These are phyloP conservation scores for Drosophila kurseongensis DNA, from an alignment of 1,140 invertebrate genomes.

Conservation along the genomic window DNA sequence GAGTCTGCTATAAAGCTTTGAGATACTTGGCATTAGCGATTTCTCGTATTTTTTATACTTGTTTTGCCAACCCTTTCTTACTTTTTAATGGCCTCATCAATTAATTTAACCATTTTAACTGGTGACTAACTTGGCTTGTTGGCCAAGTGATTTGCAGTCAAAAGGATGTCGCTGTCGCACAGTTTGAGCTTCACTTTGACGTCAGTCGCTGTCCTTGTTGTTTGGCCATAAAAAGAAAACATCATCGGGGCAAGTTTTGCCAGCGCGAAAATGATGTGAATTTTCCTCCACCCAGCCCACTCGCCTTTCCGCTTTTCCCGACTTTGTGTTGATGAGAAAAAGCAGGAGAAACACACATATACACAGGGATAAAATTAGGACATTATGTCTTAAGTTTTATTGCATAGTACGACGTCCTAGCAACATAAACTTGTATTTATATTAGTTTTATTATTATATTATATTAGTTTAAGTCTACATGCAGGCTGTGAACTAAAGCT, in stretches of 20 bases:
- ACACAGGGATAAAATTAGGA: conserved; percentile 1
- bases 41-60: neutral
- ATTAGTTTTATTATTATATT: no score
- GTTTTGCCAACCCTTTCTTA: neutral
- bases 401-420: no score
- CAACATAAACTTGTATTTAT: no score
- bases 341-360: neutral
- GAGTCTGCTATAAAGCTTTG: neutral
- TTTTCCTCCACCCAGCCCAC: conserved; percentile 19
- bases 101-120: conserved; percentile 18
- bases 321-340: neutral
- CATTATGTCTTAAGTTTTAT: neutral
- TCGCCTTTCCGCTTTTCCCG: neutral
- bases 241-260: conserved; percentile 27
- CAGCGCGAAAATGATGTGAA: conserved; percentile 47
- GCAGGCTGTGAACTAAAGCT: no score
- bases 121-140: neutral
- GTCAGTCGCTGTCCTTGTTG: conserved; percentile 47
- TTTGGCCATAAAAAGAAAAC: conserved; percentile 47
- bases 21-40: no score
- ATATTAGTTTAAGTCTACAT: no score
- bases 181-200: conserved; percentile 50
- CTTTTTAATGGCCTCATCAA: conserved; percentile 34
- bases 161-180: conserved; percentile 2
- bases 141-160: conserved; percentile 4